Base-by-base conservation (phyloP, 2,113 vertebrate genomes). In the Scytalopus superciliaris region DNA sequence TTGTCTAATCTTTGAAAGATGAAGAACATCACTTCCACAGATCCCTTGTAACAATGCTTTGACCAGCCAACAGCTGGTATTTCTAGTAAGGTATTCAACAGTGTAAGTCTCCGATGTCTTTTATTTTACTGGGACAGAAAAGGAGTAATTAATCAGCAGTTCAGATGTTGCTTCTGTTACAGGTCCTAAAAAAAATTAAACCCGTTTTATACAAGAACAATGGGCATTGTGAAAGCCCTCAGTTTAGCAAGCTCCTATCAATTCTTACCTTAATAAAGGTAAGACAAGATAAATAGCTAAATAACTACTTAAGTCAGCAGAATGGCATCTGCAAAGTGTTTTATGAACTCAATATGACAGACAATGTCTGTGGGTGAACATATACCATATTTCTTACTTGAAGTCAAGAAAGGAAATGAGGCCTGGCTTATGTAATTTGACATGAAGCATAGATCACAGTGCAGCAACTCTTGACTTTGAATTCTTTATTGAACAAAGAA, bases 41-140 rank as follows among this genome's bases (percentile, higher is more conserved):
- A 18, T 23, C 3, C 12, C 9, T 60, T 1, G 0, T 57, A 45
- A 28, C 30, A 53, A 35, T 2, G 5, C 2, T 72, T 55, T 79
- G 44, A 56, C 6, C 14, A 67, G 18, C 67, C 78, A 50, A 62
- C 4, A 45, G 17, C 9, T 64, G 9, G 11, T 42, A 57, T 8
- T 63, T 73, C 31, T 31, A n/a, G 17, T 53, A 85, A 56, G 16
- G 11, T n/a, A 7, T 37, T 74, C 18, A 82, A 45, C 12, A 30
- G 13, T 40, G 3, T 5, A 52, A 44, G 6, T 47, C 11, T 63
- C 40, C 60, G 56, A 39, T 39, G 5, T 19, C 22, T 72, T 59
- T 40, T 14, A 42, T 30, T 73, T 88, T 85, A n/a, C 24, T 60
- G n/a, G 14, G 19, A 40, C 56, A 92, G 30, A 64, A 85, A 90